These are phyloP conservation scores for Macroglossus sobrinus DNA, from an alignment of 2,113 vertebrate genomes.

Conservation along the genomic window DNA sequence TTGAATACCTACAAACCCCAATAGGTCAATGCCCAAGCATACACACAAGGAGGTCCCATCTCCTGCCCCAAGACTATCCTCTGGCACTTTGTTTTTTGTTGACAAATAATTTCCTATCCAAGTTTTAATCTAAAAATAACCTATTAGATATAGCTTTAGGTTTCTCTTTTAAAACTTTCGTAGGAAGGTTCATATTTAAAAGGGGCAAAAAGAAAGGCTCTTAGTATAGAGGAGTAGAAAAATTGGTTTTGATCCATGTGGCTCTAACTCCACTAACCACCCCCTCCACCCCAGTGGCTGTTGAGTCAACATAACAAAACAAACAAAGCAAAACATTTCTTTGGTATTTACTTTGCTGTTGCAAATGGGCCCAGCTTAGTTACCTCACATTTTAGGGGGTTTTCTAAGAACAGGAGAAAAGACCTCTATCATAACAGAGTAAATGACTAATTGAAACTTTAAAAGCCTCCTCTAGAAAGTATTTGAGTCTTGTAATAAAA, in stretches of 20 bases:
- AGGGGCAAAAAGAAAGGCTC: neutral
- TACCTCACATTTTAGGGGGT: neutral
- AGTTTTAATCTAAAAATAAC: slow-evolving; percentile 1
- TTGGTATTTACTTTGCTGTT: neutral
- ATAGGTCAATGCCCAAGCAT: neutral
- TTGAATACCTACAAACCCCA: neutral
- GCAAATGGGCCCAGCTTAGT: neutral
- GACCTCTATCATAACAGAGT: neutral
- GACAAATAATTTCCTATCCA: slow-evolving; percentile 17
- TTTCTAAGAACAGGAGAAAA: slow-evolving; percentile 4
- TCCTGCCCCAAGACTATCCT: neutral
- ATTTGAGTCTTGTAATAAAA: neutral
- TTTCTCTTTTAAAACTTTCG: slow-evolving; percentile 4
- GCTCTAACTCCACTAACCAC: neutral
- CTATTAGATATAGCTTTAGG: neutral
- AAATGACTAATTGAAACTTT: slow-evolving; percentile 11
- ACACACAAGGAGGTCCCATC: neutral
- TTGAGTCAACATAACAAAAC: neutral
- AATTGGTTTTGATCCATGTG: neutral
- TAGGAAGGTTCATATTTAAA: slow-evolving; percentile 6
- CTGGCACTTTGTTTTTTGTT: neutral
- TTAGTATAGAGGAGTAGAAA: neutral
- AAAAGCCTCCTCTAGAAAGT: neutral
- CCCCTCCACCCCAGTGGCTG: neutral
- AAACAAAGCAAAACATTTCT: neutral